Evolutionary conservation across 2,797 vertebrate genomes (phyloP), one percentile per base, ranked within the genome.

Genomic region (Poeciliopsis gracilis): DNA sequence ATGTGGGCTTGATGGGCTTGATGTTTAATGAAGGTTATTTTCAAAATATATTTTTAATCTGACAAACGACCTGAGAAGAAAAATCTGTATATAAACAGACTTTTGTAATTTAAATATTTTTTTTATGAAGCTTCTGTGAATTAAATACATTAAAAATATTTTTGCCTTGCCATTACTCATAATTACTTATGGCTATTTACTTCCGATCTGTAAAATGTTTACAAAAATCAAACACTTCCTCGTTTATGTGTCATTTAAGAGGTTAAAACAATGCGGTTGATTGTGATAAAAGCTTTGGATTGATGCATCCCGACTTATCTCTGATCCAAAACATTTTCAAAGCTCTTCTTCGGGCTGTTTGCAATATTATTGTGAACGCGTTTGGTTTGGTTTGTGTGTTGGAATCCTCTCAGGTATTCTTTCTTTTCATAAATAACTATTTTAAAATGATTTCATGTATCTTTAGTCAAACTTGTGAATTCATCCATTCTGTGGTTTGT

Each of bases 341-440:
- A 72, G 70, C 79, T 77, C 72, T 23, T 88, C 51, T 47, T 18
- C 30, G 73, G 75, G 73, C 55, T 85, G 72, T 90, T 86, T 93
- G 84, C 73, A 90, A 77, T 88, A 84, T 82, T 49, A 81, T 81
- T 90, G 75, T 85, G 75, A 85, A 88, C 74, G 47, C 4, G 82
- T 63, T 85, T 28, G 30, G 38, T 75, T 80, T 82, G 71, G 72
- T 33, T 70, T 75, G 61, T 81, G 76, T 90, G 67, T 82, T 51
- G 51, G 36, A 67, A 74, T 18, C 46, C 77, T 79, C 38, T 46
- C 25, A 75, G 61, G 43, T 80, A 4, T 82, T 12, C 13, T 86
- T 30, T 41, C 2, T 70, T 36, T 16, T 83, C 33, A 47, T 73
- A 71, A 20, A 69, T 67, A 75, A 10, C 45, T 36, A 73, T 57